These are phyloP conservation scores for Geotrupes spiniger DNA, from an alignment of 2,888 invertebrate species.

Conservation along the genomic window DNA sequence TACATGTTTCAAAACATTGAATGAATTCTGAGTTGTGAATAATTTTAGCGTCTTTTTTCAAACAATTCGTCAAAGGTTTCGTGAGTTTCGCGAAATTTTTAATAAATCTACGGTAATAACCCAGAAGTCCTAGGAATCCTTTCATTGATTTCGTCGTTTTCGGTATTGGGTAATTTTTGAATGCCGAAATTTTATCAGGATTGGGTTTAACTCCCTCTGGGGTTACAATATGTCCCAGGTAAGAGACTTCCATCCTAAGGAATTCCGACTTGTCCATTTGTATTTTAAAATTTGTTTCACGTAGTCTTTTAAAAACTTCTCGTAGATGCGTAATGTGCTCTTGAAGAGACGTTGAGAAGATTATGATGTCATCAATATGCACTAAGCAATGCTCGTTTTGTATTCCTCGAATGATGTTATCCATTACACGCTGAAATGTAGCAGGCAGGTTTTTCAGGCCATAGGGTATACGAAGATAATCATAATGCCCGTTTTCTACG, in stretches of 20 bases:
- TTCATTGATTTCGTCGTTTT: conserved; percentile 18
- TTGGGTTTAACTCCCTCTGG: conserved; percentile 18
- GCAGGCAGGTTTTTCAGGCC: conserved; percentile 34
- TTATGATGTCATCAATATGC: conserved; percentile 32
- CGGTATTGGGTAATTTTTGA: conserved; percentile 16
- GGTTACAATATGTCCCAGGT: conserved; percentile 17
- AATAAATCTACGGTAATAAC: conserved; percentile 19
- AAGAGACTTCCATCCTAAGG: conserved; percentile 11
- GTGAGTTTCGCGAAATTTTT: conserved; percentile 17
- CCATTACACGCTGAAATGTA: conserved; percentile 33
- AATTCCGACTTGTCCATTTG: conserved; percentile 23
- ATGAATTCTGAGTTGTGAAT: conserved; percentile 5
- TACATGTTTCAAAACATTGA: conserved; percentile 11
- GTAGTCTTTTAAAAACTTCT: conserved; percentile 25
- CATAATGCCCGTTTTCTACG: conserved; percentile 32
- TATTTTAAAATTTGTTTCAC: conserved; percentile 25
- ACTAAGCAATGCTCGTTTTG: conserved; percentile 24
- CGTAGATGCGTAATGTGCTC: conserved; percentile 24
- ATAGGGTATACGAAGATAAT: conserved; percentile 34
- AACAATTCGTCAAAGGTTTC: conserved; percentile 14
- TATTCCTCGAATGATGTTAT: conserved; percentile 24
- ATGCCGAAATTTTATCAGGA: conserved; percentile 14
- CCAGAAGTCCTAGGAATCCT: conserved; percentile 15
- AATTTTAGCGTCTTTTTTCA: conserved; percentile 14
- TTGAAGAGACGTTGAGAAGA: conserved; percentile 23